phyloP scores from a whole-genome alignment of 2,888 invertebrate genomes.

The Chamaedrilus cognettii region DNA sequence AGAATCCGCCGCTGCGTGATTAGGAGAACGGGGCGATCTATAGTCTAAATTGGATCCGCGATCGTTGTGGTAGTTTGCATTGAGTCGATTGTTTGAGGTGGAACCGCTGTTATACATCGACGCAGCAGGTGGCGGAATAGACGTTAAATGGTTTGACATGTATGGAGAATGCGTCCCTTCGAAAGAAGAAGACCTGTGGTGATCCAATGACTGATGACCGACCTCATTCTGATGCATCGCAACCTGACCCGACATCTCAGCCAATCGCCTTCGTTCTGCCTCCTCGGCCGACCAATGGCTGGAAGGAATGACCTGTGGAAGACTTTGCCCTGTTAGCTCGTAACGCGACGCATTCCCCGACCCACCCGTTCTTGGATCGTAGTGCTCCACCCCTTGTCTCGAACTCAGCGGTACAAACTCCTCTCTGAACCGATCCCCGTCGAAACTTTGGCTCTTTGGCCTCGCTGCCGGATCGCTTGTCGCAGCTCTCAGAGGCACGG shows the following conservation, averaged over 20 bases:
- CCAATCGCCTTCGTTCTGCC: conserved; percentile 77
- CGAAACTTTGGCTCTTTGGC: background rate
- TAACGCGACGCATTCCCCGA: background rate
- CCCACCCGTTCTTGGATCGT: no score
- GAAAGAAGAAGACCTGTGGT: no score
- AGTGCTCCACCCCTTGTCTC: background rate
- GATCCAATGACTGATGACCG: no score
- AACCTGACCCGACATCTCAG: conserved; percentile 37
- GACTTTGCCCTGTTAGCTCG: background rate
- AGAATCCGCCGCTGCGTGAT: no score
- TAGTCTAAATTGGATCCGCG: background rate
- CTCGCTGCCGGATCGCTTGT: background rate
- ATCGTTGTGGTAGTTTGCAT: background rate
- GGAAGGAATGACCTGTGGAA: no score
- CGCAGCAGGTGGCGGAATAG: no score
- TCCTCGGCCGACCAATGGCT: conserved; percentile 92
- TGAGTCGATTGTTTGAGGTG: background rate
- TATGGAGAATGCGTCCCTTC: no score
- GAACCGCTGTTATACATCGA: background rate
- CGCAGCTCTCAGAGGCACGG: background rate
- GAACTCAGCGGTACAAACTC: background rate
- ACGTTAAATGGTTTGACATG: no score
- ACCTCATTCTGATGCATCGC: no score
- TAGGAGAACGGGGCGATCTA: no score
- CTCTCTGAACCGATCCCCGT: background rate